These are phyloP conservation scores for Psephotus haematonotus DNA, from an alignment of 2,113 vertebrate genomes.

Conservation along the genomic window DNA sequence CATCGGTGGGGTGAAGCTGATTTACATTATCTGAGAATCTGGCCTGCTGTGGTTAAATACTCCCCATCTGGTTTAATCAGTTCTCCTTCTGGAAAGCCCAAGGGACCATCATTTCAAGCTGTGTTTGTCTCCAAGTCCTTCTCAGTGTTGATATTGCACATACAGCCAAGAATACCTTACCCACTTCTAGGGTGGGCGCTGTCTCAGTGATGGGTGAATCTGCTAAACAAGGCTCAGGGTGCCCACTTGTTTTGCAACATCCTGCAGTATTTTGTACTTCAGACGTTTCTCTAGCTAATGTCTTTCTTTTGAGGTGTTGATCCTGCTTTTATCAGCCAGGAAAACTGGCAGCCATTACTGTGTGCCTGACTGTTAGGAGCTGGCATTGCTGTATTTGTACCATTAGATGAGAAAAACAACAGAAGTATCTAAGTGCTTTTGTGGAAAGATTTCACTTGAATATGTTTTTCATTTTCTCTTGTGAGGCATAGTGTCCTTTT, in stretches of 20 bases:
- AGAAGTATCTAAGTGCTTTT: not conserved
- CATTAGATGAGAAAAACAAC: not conserved
- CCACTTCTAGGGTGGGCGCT: not conserved
- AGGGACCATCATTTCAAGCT: not conserved
- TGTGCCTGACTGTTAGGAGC: not conserved
- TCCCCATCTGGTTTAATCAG: conserved; percentile 45
- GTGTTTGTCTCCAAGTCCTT: not conserved
- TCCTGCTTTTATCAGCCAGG: not conserved
- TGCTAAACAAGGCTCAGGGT: not conserved
- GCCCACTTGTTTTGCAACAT: not conserved
- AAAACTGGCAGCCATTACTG: not conserved
- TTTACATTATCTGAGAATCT: conserved; percentile 15
- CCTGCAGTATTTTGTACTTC: not conserved
- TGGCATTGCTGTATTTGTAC: not conserved
- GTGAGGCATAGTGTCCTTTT: not conserved
- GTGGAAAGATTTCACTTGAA: not conserved
- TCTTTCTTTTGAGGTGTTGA: not conserved
- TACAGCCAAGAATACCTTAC: not conserved
- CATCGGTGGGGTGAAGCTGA: not conserved
- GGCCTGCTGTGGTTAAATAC: conserved; percentile 16
- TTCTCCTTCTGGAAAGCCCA: conserved; percentile 10
- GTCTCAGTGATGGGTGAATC: not conserved
- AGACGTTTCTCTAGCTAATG: not conserved
- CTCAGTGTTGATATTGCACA: not conserved
- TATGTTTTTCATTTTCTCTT: not conserved